Evolutionary conservation across 2,888 invertebrate species (phyloP).

Genomic region (Spialia ferax): DNA sequence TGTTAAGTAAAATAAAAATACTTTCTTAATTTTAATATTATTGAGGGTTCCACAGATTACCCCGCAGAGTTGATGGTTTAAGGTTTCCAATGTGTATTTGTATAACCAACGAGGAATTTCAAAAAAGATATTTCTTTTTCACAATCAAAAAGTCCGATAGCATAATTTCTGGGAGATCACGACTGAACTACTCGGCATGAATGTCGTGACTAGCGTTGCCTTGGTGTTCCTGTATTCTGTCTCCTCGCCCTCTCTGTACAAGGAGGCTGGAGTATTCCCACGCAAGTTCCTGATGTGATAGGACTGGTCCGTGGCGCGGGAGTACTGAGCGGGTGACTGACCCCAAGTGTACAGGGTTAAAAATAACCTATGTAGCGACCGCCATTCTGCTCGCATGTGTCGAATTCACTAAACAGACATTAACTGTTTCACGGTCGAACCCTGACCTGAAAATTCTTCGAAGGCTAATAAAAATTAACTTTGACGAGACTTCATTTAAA

Average conservation of each 20-base stretch:
- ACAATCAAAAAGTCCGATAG: neutral
- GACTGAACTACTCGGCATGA: slow-evolving; percentile 19
- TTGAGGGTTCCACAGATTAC: no score
- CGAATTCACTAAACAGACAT: slow-evolving; percentile 84
- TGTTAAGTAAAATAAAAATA: no score
- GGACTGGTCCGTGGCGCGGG: slow-evolving; percentile 80
- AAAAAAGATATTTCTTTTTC: no score
- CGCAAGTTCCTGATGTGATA: slow-evolving; percentile 82
- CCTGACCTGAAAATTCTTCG: slow-evolving; percentile 78
- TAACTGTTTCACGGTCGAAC: slow-evolving; percentile 84
- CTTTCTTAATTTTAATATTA: no score
- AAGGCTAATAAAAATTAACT: slow-evolving; percentile 54
- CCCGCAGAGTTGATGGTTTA: no score
- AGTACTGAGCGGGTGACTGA: slow-evolving; percentile 83
- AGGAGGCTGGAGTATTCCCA: slow-evolving; percentile 76
- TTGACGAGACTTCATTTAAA: slow-evolving; percentile 5
- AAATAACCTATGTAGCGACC: slow-evolving; percentile 67
- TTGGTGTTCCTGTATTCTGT: slow-evolving; percentile 32
- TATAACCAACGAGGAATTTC: no score
- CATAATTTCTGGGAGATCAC: slow-evolving; percentile 12
- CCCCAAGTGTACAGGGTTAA: slow-evolving; percentile 81
- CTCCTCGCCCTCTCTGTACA: slow-evolving; percentile 52
- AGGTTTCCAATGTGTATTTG: no score
- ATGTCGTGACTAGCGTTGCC: slow-evolving; percentile 49
- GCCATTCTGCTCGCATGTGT: slow-evolving; percentile 85